Evolutionary conservation across 2,113 vertebrate genomes (phyloP).

Genomic region (Anas platyrhynchos): DNA sequence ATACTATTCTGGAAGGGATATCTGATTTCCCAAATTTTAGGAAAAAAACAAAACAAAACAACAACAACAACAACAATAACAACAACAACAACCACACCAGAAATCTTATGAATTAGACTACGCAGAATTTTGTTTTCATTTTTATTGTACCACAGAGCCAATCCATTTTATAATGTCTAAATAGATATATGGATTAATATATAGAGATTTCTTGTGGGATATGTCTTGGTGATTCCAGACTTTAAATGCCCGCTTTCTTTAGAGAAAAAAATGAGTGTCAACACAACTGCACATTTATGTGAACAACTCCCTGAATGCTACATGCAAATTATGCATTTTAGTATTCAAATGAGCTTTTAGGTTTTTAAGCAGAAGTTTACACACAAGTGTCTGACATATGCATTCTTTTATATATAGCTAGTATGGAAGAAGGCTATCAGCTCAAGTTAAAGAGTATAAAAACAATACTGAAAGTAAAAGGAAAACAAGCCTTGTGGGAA

Average conservation of each 20-base stretch:
- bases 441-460: not conserved
- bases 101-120: not conserved
- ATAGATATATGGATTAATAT: not conserved
- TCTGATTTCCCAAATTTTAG: slow-evolving; percentile 8
- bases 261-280: not conserved
- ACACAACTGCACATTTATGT: not conserved
- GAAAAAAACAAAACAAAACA: not conserved
- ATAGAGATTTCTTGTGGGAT: not conserved
- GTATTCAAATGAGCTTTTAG: slow-evolving; percentile 28
- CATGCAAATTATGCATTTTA: slow-evolving; percentile 30
- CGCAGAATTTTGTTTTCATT: not conserved
- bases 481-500: not conserved
- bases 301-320: not conserved
- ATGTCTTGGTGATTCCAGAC: not conserved
- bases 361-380: slow-evolving; percentile 56
- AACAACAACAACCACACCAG: no score
- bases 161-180: not conserved
- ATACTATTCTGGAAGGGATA: slow-evolving; percentile 13
- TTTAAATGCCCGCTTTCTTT: slow-evolving; percentile 16
- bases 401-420: not conserved
- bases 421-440: not conserved
- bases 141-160: not conserved
- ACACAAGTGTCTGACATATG: slow-evolving; percentile 28
- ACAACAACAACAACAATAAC: not conserved
- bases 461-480: not conserved